A percentile compares a stretch with the other conserved stretches of the same genome.
Evolutionary conservation across 1,140 invertebrate species (phyloP).

Genomic region (Bursaphelenchus mucronatus): DNA sequence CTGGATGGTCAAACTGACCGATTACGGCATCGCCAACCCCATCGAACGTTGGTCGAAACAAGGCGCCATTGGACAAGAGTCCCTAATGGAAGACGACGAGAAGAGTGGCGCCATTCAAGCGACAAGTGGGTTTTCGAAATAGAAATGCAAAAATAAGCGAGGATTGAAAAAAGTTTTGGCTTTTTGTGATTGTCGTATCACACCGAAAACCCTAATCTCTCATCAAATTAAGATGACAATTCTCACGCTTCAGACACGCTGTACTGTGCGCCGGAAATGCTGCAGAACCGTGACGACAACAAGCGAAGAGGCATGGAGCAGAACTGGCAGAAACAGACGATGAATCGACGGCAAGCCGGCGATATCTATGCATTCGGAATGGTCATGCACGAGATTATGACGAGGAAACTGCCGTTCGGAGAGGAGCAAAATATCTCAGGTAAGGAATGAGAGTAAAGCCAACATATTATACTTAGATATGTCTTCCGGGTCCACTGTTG

Average conservation of each 20-base stretch:
- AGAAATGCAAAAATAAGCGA: not conserved
- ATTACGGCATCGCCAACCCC: slow-evolving; percentile 55
- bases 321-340: slow-evolving; percentile 40
- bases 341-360: slow-evolving; percentile 23
- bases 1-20: slow-evolving; percentile 58
- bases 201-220: no score
- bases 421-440: slow-evolving; percentile 35
- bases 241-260: slow-evolving; percentile 24
- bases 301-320: slow-evolving; percentile 35
- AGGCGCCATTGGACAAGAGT: slow-evolving; percentile 44
- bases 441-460: not conserved
- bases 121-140: slow-evolving; percentile 35
- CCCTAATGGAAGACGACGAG: slow-evolving; percentile 55
- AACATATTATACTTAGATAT: no score
- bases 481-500: no score
- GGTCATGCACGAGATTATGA: slow-evolving; percentile 48
- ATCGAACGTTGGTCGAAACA: slow-evolving; percentile 54
- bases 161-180: no score
- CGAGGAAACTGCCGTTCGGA: slow-evolving; percentile 38
- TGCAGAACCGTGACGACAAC: slow-evolving; percentile 41
- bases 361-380: slow-evolving; percentile 50
- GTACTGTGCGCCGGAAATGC: slow-evolving; percentile 42
- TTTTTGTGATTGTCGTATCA: no score
- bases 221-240: not conserved
- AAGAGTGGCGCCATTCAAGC: slow-evolving; percentile 47